phyloP scores from a whole-genome alignment of 2,797 vertebrate species.

The Selene dorsalis region DNA sequence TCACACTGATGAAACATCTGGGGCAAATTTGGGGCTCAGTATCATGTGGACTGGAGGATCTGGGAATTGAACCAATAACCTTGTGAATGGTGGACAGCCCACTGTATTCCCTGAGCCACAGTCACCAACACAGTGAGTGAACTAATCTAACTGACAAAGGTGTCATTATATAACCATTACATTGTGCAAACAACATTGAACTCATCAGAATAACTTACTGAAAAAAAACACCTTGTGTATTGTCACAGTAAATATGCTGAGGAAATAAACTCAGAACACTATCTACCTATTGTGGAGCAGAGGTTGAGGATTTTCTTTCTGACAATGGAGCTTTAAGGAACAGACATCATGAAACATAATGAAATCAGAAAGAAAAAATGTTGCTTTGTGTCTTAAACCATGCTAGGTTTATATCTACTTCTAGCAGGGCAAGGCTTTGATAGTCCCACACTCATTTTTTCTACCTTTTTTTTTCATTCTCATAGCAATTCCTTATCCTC shows the following conservation, averaged over 20 bases:
- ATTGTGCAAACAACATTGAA: not conserved
- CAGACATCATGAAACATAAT: slow-evolving; percentile 5
- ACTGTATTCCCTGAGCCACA: not conserved
- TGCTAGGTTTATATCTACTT: slow-evolving; percentile 27
- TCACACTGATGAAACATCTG: not conserved
- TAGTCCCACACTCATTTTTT: slow-evolving; percentile 39
- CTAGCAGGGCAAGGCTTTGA: slow-evolving; percentile 37
- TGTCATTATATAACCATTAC: not conserved
- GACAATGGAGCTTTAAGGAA: not conserved
- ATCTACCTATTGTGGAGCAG: not conserved
- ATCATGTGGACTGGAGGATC: not conserved
- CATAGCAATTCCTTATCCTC: slow-evolving; percentile 66
- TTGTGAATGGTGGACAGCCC: no score
- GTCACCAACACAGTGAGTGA: not conserved
- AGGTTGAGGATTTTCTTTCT: slow-evolving; percentile 11
- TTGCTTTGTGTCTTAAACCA: slow-evolving; percentile 17
- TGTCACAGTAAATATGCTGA: not conserved
- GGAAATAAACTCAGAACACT: not conserved
- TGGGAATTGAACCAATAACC: no score
- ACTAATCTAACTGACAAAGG: not conserved
- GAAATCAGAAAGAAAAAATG: slow-evolving; percentile 6
- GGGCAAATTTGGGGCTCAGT: not conserved
- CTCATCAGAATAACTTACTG: not conserved
- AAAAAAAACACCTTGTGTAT: not conserved
- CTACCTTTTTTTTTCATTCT: slow-evolving; percentile 40